Evolutionary conservation across 1,140 invertebrate genomes (phyloP).

Genomic region (Ceratoteleas bidentatus): DNA sequence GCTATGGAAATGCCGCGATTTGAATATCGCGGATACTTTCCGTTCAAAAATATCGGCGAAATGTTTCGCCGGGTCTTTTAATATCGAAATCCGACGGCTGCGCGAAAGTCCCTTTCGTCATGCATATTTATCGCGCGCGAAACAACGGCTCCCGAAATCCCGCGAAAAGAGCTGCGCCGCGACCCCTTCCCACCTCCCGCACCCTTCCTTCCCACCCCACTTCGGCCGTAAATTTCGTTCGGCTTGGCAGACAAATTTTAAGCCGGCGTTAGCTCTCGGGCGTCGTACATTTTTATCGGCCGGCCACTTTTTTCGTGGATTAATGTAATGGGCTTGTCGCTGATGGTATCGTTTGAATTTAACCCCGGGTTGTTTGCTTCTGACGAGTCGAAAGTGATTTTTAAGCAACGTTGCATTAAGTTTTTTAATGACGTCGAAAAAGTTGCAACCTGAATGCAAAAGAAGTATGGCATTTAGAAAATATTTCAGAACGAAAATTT

Average conservation of each 20-base stretch:
- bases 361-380: neutral
- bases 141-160: constrained; percentile 40
- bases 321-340: constrained; percentile 14
- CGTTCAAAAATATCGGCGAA: constrained; percentile 48
- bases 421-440: no score
- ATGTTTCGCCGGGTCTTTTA: constrained; percentile 52
- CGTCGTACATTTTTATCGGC: constrained; percentile 33
- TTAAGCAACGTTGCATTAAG: neutral
- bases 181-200: constrained; percentile 45
- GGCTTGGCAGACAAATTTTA: constrained; percentile 65
- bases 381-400: neutral
- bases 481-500: no score
- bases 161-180: neutral
- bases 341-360: constrained; percentile 7
- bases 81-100: constrained; percentile 44
- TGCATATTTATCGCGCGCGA: constrained; percentile 61
- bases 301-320: constrained; percentile 5
- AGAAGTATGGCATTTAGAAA: no score
- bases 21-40: constrained; percentile 49
- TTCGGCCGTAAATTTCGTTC: constrained; percentile 60
- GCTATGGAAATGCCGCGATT: constrained; percentile 45
- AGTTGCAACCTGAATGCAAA: no score
- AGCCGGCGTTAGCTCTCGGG: constrained; percentile 47
- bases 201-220: neutral
- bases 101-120: constrained; percentile 35